phyloP scores from a whole-genome alignment of 2,797 vertebrate genomes.

The Smutsia temminckii region DNA sequence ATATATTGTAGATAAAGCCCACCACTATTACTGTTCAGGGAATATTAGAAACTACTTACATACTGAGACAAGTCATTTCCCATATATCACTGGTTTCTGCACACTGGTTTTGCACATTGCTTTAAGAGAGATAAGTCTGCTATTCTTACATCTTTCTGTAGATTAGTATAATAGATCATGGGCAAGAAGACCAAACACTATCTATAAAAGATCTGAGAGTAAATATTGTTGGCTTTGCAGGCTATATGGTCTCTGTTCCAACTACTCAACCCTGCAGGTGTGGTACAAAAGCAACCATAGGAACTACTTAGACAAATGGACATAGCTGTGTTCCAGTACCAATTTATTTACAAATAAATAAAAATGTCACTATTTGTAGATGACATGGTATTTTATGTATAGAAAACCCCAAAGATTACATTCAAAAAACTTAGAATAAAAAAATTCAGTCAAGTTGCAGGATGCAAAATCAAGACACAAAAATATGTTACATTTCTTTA shows the following conservation, averaged over 20 bases:
- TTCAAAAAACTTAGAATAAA: not conserved
- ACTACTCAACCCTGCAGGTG: not conserved
- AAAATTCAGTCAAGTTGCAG: not conserved
- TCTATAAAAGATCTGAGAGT: not conserved
- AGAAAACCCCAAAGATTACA: not conserved
- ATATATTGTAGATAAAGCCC: not conserved
- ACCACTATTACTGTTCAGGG: not conserved
- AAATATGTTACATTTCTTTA: not conserved
- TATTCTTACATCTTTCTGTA: constrained; percentile 32
- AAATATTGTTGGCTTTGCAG: constrained; percentile 12
- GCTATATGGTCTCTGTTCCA: not conserved
- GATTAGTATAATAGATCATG: not conserved
- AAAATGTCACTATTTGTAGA: not conserved
- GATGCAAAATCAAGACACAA: not conserved
- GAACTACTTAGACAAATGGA: not conserved
- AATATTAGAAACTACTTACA: not conserved
- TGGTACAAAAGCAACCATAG: not conserved
- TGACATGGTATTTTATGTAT: not conserved
- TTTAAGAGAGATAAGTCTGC: constrained; percentile 22
- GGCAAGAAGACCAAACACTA: not conserved
- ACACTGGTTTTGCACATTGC: not conserved
- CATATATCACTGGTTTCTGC: not conserved
- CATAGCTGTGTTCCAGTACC: not conserved
- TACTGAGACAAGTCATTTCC: not conserved
- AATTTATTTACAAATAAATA: not conserved